Percentiles rank a stretch among this genome's conserved stretches.
Evolutionary conservation across 2,888 invertebrate species (phyloP).

Genomic region (Frankliniella intonsa): DNA sequence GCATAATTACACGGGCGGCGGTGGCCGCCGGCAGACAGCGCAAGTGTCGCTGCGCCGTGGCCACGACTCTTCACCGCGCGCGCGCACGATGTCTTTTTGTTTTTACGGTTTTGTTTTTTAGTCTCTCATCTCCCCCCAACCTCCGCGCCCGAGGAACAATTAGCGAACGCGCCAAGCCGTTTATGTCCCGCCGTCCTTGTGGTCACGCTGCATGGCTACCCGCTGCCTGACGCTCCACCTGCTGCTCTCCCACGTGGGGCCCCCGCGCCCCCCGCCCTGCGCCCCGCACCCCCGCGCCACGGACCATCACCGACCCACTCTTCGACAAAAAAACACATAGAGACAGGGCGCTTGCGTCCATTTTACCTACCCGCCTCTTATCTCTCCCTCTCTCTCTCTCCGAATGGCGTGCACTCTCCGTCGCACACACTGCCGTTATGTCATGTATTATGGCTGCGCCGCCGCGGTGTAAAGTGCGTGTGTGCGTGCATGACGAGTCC

Average conservation of each 20-base stretch:
- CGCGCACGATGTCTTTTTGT: neutral
- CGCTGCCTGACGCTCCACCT: neutral
- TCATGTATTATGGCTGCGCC: constrained; percentile 12
- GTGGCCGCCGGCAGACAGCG: neutral
- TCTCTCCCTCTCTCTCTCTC: constrained; percentile 36
- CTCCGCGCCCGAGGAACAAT: neutral
- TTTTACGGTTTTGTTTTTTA: neutral
- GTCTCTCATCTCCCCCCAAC: neutral
- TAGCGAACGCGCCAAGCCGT: constrained; percentile 9
- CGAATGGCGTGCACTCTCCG: neutral
- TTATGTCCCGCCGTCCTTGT: constrained; percentile 1
- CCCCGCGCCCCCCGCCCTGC: neutral
- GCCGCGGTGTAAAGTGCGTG: constrained; percentile 3
- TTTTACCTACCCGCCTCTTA: too few relatives aligned
- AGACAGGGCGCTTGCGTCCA: too few relatives aligned
- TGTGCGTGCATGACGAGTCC: neutral
- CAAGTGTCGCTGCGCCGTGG: neutral
- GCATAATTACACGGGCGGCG: too few relatives aligned
- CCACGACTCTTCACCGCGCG: neutral
- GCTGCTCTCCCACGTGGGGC: constrained; percentile 2
- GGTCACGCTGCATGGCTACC: neutral
- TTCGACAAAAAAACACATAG: too few relatives aligned
- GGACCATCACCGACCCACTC: constrained; percentile 31
- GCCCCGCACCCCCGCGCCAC: neutral
- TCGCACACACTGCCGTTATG: constrained; percentile 9